phyloP scores from a whole-genome alignment of 2,888 invertebrate genomes.

The Apamea epomidion region DNA sequence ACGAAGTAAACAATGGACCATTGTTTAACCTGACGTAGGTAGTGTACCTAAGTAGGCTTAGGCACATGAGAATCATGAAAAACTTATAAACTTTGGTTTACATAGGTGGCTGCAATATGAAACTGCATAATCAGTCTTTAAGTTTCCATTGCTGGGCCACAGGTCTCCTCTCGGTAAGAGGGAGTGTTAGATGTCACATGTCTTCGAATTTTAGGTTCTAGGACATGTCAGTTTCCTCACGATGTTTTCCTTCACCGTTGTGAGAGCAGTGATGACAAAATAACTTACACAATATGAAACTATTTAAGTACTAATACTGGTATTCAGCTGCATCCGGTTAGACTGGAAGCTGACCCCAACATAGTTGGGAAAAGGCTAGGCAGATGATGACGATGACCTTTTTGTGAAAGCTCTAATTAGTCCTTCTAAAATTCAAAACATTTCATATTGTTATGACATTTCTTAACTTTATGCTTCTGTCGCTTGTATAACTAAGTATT shows the following conservation, averaged over 20 bases:
- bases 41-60: background rate
- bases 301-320: background rate
- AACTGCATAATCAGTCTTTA: background rate
- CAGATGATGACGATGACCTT: background rate
- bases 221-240: too few relatives aligned
- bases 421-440: background rate
- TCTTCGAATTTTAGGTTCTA: too few relatives aligned
- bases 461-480: background rate
- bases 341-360: too few relatives aligned
- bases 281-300: background rate
- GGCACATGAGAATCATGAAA: background rate
- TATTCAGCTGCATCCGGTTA: too few relatives aligned
- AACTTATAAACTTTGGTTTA: background rate
- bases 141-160: too few relatives aligned
- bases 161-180: too few relatives aligned
- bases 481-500: background rate
- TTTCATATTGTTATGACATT: background rate
- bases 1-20: background rate
- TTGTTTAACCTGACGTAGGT: background rate
- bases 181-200: too few relatives aligned
- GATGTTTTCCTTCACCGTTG: too few relatives aligned
- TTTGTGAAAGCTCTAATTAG: background rate
- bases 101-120: background rate
- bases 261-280: too few relatives aligned
- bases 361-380: too few relatives aligned